phyloP scores from a whole-genome alignment of 64 coral and sea anemone genomes.

The Stylophora pistillata region DNA sequence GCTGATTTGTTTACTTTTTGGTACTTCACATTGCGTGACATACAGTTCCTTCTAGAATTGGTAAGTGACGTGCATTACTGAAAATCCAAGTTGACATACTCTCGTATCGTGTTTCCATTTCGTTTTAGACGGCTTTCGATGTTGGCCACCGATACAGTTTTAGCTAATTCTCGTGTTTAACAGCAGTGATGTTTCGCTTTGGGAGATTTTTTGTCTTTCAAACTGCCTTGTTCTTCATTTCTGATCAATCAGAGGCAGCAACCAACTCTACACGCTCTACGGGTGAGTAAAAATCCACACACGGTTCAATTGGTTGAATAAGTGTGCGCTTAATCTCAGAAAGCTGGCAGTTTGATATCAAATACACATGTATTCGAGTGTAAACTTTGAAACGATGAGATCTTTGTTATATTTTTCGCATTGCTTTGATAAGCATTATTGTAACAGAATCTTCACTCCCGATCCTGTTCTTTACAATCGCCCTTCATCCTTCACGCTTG shows the following conservation, averaged over 20 bases:
- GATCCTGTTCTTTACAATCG: background rate
- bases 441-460: background rate
- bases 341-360: background rate
- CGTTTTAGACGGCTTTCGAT: background rate
- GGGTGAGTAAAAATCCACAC: background rate
- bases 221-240: background rate
- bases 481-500: too few species aligned
- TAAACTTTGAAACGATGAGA: background rate
- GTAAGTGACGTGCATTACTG: too few species aligned
- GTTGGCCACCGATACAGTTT: background rate
- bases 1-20: background rate
- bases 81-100: too few species aligned
- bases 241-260: background rate
- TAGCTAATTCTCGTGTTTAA: background rate
- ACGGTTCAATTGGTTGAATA: too few species aligned
- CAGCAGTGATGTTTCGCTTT: background rate
- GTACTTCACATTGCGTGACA: background rate
- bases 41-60: too few species aligned
- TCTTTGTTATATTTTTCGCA: background rate
- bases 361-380: background rate
- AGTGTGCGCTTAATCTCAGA: too few species aligned
- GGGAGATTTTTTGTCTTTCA: background rate
- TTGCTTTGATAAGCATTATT: background rate
- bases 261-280: background rate
- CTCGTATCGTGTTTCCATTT: background rate